These are phyloP conservation scores for Eurypyga helias DNA, from an alignment of 2,113 vertebrate genomes.

Conservation along the genomic window DNA sequence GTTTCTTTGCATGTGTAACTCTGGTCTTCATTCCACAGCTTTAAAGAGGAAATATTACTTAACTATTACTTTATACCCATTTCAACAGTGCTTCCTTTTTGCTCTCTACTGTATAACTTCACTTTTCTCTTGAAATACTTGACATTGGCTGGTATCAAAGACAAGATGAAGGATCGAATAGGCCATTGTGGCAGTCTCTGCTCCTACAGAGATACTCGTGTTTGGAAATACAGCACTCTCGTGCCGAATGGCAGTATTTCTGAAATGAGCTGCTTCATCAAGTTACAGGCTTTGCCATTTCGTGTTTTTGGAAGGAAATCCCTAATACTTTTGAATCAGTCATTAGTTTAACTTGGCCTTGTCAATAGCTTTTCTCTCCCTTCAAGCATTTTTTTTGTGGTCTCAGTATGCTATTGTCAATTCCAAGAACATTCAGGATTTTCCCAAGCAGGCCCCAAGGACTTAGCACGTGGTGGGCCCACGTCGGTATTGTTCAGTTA, in stretches of 20 bases:
- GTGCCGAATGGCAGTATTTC: not conserved
- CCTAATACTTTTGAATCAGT: not conserved
- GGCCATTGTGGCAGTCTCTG: not conserved
- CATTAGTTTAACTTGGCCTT: not conserved
- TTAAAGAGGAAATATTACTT: not conserved
- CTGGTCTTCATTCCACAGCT: not conserved
- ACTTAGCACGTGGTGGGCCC: not conserved
- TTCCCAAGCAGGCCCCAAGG: accelerated
- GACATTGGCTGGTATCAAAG: not conserved
- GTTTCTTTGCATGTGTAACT: not conserved
- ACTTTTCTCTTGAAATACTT: not conserved
- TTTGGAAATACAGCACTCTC: accelerated
- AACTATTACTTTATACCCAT: not conserved
- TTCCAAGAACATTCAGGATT: not conserved
- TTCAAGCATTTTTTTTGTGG: not conserved
- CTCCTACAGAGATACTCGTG: not conserved
- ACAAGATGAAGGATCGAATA: not conserved
- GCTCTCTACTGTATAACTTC: not conserved
- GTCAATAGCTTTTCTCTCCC: not conserved
- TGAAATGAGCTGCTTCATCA: not conserved
- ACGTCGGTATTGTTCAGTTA: accelerated
- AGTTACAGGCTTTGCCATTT: not conserved
- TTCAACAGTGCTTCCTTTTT: not conserved
- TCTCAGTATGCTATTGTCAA: not conserved
- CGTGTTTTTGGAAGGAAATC: not conserved